Percentiles rank a stretch among this genome's conserved stretches.
Conservation (phyloP, 2,888 invertebrate genomes). For the Netelia virgata region DNA sequence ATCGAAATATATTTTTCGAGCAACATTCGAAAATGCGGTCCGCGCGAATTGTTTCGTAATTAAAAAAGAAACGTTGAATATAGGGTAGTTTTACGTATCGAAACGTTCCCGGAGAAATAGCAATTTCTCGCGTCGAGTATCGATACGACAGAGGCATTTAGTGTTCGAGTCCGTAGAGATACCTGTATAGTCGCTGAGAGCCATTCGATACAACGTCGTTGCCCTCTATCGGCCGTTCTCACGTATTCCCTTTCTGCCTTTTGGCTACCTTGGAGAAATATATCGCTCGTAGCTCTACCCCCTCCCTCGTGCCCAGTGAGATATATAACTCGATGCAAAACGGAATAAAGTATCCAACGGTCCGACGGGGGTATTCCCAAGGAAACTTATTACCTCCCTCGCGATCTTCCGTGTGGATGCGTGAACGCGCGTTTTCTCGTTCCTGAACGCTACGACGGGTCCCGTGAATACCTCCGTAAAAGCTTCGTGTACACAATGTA, state of each 20-base stretch:
- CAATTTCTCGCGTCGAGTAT: background rate
- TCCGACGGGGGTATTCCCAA: constrained; percentile 75
- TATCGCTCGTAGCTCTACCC: constrained; percentile 35
- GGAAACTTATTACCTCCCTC: constrained; percentile 78
- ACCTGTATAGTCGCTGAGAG: constrained; percentile 2
- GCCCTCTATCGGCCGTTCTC: constrained; percentile 14
- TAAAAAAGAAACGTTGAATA: background rate
- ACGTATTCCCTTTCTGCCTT: constrained; percentile 50
- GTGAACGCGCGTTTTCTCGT: constrained; percentile 37
- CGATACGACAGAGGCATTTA: background rate
- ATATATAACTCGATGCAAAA: constrained; percentile 72
- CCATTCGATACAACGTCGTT: constrained; percentile 42
- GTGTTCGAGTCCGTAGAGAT: background rate
- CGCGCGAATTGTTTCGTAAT: background rate
- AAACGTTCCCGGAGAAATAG: background rate
- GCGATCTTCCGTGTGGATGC: constrained; percentile 63
- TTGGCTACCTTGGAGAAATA: constrained; percentile 67
- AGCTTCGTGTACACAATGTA: constrained; percentile 4
- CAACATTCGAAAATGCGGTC: background rate
- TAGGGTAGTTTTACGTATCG: background rate
- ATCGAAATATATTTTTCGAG: background rate
- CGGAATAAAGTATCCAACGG: constrained; percentile 74
- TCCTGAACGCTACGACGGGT: constrained; percentile 12
- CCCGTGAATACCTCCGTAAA: constrained; percentile 15
- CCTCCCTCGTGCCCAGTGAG: too few relatives aligned